A percentile compares a stretch with the other conserved stretches of the same genome.
phyloP scores from a whole-genome alignment of 2,797 vertebrate genomes.

The Prionace glauca region DNA sequence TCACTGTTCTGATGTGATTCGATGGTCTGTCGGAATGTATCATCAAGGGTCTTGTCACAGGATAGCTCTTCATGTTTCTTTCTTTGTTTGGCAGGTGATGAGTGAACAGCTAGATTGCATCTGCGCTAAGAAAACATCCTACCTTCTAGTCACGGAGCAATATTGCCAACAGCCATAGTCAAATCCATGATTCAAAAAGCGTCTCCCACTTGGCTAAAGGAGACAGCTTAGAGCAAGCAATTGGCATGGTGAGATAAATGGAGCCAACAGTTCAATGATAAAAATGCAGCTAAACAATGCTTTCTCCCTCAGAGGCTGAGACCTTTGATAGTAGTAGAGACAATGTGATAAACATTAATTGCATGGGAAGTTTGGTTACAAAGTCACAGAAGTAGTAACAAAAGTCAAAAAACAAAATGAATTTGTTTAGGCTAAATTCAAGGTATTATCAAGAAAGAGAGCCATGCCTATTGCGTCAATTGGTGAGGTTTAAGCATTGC shows the following conservation, averaged over 20 bases:
- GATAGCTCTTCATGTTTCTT: background rate
- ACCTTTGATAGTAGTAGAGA: background rate
- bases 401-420: background rate
- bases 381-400: background rate
- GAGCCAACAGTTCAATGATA: background rate
- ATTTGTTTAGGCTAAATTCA: constrained; percentile 25
- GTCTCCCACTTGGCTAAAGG: background rate
- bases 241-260: background rate
- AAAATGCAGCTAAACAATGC: constrained; percentile 1
- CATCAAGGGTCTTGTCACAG: background rate
- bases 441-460: background rate
- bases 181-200: background rate
- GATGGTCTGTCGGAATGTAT: background rate
- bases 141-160: background rate
- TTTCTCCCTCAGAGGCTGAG: background rate
- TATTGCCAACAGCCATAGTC: background rate
- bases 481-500: background rate
- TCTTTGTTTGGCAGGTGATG: background rate
- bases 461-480: background rate
- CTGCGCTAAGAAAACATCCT: background rate
- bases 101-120: background rate
- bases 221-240: background rate
- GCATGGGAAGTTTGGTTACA: background rate
- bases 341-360: background rate
- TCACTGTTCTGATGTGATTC: background rate